A percentile compares a stretch with the other conserved stretches of the same genome.
These are phyloP conservation scores for Onychomys arenicola DNA, from an alignment of 2,797 vertebrate species.

Conservation along the genomic window DNA sequence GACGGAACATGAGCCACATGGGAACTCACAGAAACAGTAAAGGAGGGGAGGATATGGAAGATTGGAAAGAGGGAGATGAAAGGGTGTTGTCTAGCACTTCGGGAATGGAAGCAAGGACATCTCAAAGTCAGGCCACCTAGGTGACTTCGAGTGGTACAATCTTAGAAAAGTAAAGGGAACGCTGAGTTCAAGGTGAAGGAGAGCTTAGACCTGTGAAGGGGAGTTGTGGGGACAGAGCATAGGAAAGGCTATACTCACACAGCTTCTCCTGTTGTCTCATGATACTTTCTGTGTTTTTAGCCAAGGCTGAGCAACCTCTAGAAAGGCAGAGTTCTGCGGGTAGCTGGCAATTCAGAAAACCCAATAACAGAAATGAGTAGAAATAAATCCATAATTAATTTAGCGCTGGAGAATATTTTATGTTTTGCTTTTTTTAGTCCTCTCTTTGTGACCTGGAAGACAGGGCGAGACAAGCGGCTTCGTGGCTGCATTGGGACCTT, in stretches of 20 bases:
- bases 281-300: not conserved
- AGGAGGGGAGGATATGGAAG: not conserved
- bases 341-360: not conserved
- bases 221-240: not conserved
- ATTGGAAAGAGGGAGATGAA: not conserved
- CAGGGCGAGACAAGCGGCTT: slow-evolving; percentile 92
- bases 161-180: not conserved
- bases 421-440: slow-evolving; percentile 88
- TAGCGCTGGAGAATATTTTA: slow-evolving; percentile 79
- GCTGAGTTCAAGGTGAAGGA: not conserved
- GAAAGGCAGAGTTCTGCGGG: not conserved
- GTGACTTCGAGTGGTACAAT: not conserved
- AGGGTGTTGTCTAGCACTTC: not conserved
- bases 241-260: not conserved
- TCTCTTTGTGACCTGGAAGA: slow-evolving; percentile 93
- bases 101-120: not conserved
- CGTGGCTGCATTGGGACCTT: slow-evolving; percentile 93
- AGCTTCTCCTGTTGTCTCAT: not conserved
- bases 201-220: not conserved
- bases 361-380: slow-evolving; percentile 1
- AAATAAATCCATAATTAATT: slow-evolving; percentile 50
- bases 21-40: not conserved
- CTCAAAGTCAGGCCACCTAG: not conserved
- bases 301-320: not conserved
- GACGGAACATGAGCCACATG: not conserved